Percentiles rank a stretch among this genome's conserved stretches.
Evolutionary conservation across 2,888 invertebrate species (phyloP).

Genomic region (Pandemis cinnamomeana): DNA sequence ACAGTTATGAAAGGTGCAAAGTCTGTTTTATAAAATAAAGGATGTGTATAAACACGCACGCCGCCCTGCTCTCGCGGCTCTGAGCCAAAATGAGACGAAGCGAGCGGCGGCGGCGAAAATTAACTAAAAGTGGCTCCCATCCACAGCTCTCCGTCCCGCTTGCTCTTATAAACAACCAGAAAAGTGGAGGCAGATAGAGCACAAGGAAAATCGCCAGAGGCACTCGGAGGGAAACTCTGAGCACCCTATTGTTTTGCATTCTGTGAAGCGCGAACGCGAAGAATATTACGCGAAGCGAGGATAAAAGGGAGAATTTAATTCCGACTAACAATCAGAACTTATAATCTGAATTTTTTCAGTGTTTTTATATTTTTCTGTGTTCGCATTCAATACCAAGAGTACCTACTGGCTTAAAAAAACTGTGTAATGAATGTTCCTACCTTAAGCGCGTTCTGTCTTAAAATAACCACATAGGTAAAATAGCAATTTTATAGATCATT

Average conservation of each 20-base stretch:
- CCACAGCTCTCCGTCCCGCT: slow-evolving; percentile 57
- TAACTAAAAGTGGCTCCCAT: slow-evolving; percentile 80
- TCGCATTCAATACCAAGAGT: neutral
- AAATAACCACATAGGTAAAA: too few species aligned
- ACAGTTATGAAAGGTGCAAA: neutral
- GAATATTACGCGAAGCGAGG: slow-evolving; percentile 37
- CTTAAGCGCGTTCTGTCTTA: too few species aligned
- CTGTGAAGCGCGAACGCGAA: slow-evolving; percentile 69
- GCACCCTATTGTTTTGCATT: slow-evolving; percentile 82
- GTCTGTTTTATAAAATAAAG: slow-evolving; percentile 11
- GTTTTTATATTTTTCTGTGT: neutral
- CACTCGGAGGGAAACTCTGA: slow-evolving; percentile 76
- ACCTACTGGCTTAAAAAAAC: neutral
- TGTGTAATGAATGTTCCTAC: too few species aligned
- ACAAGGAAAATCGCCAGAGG: slow-evolving; percentile 76
- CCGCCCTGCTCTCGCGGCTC: slow-evolving; percentile 45
- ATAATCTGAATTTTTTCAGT: slow-evolving; percentile 3
- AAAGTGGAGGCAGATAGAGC: slow-evolving; percentile 59
- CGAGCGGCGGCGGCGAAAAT: slow-evolving; percentile 75
- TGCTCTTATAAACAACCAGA: slow-evolving; percentile 49
- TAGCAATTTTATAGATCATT: too few species aligned
- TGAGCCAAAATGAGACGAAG: slow-evolving; percentile 64
- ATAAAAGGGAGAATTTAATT: slow-evolving; percentile 51
- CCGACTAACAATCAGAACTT: slow-evolving; percentile 1
- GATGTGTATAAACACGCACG: slow-evolving; percentile 10